Percentiles rank a stretch among this genome's conserved stretches.
Evolutionary conservation across 2,797 vertebrate genomes (phyloP).

Genomic region (Anas capensis): DNA sequence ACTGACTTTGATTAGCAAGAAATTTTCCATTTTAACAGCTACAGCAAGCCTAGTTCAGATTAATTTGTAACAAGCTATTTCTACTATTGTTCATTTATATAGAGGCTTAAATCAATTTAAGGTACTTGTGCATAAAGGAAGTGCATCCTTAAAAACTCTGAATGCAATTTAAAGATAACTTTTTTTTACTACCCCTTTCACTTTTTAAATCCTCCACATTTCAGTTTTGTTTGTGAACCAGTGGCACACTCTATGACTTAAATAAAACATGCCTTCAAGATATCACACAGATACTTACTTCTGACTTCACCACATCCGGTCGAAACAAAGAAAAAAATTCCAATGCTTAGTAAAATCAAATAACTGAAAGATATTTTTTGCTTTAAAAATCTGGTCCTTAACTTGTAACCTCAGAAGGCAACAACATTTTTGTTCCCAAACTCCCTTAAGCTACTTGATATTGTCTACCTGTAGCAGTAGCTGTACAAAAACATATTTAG

Average conservation of each 20-base stretch:
- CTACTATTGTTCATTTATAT: background rate
- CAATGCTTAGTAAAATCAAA: conserved; percentile 57
- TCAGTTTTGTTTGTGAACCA: background rate
- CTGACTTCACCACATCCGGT: conserved; percentile 49
- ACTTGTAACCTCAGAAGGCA: conserved; percentile 7
- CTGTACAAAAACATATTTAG: conserved; percentile 9
- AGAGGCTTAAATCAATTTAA: background rate
- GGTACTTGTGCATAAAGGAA: background rate
- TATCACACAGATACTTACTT: conserved; percentile 18
- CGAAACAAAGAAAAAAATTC: conserved; percentile 17
- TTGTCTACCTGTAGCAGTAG: conserved; percentile 19
- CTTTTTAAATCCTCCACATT: background rate
- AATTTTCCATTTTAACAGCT: conserved; percentile 6
- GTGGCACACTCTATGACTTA: conserved; percentile 54
- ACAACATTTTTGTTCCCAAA: conserved; percentile 49
- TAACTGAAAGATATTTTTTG: conserved; percentile 38
- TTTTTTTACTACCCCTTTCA: background rate
- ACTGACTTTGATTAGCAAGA: conserved; percentile 34
- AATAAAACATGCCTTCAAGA: conserved; percentile 61
- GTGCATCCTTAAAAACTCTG: background rate
- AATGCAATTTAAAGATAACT: background rate
- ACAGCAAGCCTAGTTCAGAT: background rate
- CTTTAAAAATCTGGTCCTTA: conserved; percentile 64
- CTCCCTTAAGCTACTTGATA: conserved; percentile 18
- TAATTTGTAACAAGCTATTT: background rate